Evolutionary conservation across 2,888 invertebrate species (phyloP).

Genomic region (Coleophora flavipennella): DNA sequence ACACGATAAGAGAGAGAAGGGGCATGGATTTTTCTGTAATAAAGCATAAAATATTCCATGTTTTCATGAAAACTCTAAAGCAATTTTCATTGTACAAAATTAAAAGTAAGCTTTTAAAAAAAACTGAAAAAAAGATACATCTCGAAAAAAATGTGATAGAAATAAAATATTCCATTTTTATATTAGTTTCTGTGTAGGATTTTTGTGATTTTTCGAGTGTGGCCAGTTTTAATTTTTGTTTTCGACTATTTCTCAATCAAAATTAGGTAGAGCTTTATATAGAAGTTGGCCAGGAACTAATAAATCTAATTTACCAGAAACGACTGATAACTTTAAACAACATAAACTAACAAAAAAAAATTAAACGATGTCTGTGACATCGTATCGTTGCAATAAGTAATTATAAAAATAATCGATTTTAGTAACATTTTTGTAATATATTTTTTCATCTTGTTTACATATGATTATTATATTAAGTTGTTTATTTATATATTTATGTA

Average conservation of each 20-base stretch:
- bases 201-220: slow-evolving; percentile 16
- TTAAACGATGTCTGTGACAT: slow-evolving; percentile 40
- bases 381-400: slow-evolving; percentile 58
- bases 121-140: slow-evolving; percentile 2
- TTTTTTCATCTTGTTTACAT: slow-evolving; percentile 22
- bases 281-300: slow-evolving; percentile 5
- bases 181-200: slow-evolving; percentile 41
- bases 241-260: slow-evolving; percentile 1
- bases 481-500: slow-evolving; percentile 37
- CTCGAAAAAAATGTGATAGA: slow-evolving; percentile 50
- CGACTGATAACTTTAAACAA: slow-evolving; percentile 30
- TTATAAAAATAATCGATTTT: slow-evolving; percentile 19
- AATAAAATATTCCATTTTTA: slow-evolving; percentile 57
- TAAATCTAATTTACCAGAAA: slow-evolving; percentile 22
- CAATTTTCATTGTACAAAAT: slow-evolving; percentile 1
- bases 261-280: slow-evolving; percentile 3
- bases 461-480: slow-evolving; percentile 20
- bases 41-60: background rate
- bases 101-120: background rate
- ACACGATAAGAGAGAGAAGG: background rate
- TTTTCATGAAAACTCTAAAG: background rate
- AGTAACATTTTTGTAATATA: slow-evolving; percentile 43
- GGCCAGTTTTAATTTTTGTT: slow-evolving; percentile 16
- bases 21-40: background rate
- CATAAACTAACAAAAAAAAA: slow-evolving; percentile 24